phyloP scores from a whole-genome alignment of 2,797 vertebrate genomes.

The Antrozous pallidus region DNA sequence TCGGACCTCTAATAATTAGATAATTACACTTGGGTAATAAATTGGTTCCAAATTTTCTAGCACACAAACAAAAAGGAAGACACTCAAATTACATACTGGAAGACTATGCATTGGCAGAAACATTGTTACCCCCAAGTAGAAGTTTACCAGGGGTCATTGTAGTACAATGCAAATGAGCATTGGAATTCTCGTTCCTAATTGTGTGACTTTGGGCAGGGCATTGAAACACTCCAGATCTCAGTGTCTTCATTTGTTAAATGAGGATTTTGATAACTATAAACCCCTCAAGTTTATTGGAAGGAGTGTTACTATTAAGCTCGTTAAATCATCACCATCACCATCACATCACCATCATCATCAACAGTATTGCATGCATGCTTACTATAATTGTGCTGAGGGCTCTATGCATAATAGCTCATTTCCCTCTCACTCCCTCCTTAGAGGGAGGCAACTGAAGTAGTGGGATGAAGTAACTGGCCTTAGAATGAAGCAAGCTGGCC shows the following conservation, averaged over 20 bases:
- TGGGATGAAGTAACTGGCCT: not conserved
- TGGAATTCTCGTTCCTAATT: not conserved
- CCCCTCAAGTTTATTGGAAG: not conserved
- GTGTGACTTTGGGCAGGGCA: not conserved
- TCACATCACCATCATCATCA: not conserved
- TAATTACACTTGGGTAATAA: constrained; percentile 8
- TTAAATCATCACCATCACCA: not conserved
- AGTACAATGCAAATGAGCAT: not conserved
- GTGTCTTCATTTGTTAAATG: not conserved
- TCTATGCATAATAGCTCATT: not conserved
- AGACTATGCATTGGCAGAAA: not conserved
- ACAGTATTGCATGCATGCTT: not conserved
- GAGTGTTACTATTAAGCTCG: not conserved
- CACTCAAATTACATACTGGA: not conserved
- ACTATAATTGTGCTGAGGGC: not conserved
- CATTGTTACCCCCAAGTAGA: not conserved
- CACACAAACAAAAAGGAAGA: not conserved
- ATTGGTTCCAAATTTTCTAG: constrained; percentile 18
- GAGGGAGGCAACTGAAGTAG: not conserved
- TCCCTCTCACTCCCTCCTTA: not conserved
- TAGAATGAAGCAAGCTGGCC: not conserved
- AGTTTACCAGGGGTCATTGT: not conserved
- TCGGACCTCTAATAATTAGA: not conserved
- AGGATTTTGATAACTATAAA: not conserved
- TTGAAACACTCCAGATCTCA: not conserved